A percentile compares a stretch with the other conserved stretches of the same genome.
Conservation (phyloP, 2,113 vertebrate species). For the Anser cygnoides region DNA sequence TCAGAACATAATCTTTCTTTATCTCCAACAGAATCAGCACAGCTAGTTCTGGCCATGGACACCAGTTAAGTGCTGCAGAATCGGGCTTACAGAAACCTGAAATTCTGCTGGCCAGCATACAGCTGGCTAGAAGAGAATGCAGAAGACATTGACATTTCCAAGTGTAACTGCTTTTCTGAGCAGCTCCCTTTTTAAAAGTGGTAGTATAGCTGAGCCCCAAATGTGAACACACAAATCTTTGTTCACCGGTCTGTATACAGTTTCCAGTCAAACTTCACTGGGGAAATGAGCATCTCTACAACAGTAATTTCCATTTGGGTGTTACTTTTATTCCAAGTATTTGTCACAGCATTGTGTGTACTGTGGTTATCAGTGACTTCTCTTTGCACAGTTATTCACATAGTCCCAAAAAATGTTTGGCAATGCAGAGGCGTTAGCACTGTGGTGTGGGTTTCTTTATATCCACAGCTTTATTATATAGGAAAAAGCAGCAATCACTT, state of each 20-base stretch:
- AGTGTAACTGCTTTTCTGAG: background rate
- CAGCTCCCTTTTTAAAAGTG: background rate
- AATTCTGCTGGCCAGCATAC: background rate
- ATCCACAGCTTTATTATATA: background rate
- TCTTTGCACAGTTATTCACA: background rate
- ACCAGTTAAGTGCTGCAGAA: rapidly evolving
- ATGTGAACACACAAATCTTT: background rate
- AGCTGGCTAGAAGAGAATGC: background rate
- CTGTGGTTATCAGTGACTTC: background rate
- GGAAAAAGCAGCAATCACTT: background rate
- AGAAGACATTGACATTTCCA: rapidly evolving
- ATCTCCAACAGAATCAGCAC: background rate
- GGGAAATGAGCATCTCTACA: background rate
- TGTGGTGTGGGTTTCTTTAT: background rate
- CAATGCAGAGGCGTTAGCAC: rapidly evolving
- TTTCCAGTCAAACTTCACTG: background rate
- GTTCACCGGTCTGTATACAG: background rate
- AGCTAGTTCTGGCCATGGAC: rapidly evolving
- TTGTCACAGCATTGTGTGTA: background rate
- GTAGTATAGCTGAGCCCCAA: background rate
- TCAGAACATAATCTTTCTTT: background rate
- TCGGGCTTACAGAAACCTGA: background rate
- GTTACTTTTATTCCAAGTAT: background rate
- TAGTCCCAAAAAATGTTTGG: background rate
- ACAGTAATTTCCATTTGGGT: background rate